Conservation (phyloP, 35 echinoderm and acorn worm genomes). For the Heliocidaris erythrogramma region DNA sequence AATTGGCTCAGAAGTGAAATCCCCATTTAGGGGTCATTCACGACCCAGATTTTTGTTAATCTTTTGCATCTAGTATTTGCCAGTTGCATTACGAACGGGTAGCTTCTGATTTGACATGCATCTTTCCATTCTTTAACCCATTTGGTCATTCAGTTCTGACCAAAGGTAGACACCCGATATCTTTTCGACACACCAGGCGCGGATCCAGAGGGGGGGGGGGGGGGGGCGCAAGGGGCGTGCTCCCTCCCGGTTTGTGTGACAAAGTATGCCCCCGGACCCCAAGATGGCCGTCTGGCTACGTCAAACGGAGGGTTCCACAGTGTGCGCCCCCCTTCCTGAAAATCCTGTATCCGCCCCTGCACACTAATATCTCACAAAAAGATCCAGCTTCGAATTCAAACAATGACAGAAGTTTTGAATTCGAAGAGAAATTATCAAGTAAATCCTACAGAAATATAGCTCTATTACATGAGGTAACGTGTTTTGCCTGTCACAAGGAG, state of each 20-base stretch:
- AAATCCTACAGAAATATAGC: background rate
- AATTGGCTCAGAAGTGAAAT: slow-evolving; percentile 44
- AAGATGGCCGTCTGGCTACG: too few species aligned
- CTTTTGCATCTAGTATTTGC: slow-evolving; percentile 25
- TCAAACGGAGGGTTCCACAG: too few species aligned
- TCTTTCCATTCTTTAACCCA: background rate
- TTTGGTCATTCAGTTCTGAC: background rate
- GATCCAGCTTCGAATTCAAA: background rate
- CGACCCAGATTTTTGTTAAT: background rate
- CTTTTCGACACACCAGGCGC: slow-evolving; percentile 10
- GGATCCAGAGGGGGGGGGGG: too few species aligned
- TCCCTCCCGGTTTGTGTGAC: too few species aligned
- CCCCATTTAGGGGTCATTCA: slow-evolving; percentile 18
- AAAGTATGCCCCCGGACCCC: too few species aligned
- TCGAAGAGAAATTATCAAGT: slow-evolving; percentile 13
- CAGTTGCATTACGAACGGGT: background rate
- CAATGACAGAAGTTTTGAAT: slow-evolving; percentile 21
- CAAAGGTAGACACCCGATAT: background rate
- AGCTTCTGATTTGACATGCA: slow-evolving; percentile 36
- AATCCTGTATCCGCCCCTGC: too few species aligned
- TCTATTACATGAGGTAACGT: background rate
- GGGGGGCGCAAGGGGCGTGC: too few species aligned
- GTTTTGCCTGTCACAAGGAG: background rate
- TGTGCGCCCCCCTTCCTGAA: too few species aligned
- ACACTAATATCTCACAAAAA: slow-evolving; percentile 8